Conservation (phyloP, 2,113 vertebrate species). For the Eudyptes chrysolophus region DNA sequence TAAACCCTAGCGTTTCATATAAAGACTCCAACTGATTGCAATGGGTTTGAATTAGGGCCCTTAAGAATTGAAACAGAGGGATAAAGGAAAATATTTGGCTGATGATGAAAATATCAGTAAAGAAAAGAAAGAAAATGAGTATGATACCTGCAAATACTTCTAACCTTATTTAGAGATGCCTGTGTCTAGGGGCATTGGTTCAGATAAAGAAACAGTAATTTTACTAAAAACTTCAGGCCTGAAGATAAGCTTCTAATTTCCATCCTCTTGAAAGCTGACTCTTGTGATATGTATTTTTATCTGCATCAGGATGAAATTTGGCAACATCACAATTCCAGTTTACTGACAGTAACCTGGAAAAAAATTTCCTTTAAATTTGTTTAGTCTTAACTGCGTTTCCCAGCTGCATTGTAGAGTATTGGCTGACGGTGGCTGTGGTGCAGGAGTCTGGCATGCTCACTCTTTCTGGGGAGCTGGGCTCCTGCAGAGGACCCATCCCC, state of each 20-base stretch:
- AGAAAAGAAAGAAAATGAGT: neutral
- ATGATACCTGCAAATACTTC: neutral
- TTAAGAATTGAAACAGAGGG: neutral
- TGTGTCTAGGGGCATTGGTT: neutral
- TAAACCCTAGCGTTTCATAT: neutral
- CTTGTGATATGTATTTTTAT: neutral
- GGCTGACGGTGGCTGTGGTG: neutral
- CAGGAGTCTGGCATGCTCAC: fast-evolving
- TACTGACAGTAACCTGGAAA: neutral
- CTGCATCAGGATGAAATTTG: neutral
- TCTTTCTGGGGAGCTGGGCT: neutral
- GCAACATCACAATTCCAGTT: neutral
- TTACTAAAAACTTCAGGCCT: neutral
- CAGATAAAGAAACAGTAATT: neutral
- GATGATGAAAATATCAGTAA: neutral
- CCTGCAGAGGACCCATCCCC: fast-evolving
- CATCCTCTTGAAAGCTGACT: neutral
- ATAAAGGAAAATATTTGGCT: neutral
- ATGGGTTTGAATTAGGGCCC: neutral
- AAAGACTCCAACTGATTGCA: neutral
- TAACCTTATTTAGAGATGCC: neutral
- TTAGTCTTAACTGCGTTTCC: fast-evolving
- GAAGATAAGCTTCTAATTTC: neutral
- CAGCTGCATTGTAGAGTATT: neutral
- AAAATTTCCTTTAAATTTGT: neutral